Conservation (phyloP, 2,113 vertebrate genomes). For the Tretioscincus oriximinensis region DNA sequence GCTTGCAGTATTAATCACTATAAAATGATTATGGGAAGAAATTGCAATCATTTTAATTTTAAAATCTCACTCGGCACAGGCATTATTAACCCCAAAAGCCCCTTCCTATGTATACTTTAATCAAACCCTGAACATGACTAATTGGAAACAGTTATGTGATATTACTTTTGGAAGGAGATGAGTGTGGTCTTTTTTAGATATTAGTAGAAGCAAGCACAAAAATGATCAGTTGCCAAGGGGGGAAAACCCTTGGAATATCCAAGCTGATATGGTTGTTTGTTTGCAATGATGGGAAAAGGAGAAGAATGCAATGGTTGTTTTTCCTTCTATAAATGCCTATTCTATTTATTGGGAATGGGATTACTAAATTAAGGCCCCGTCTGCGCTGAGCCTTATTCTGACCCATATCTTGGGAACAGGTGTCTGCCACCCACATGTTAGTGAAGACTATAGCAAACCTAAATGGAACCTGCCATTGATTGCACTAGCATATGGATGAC, state of each 20-base stretch:
- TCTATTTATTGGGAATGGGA: neutral
- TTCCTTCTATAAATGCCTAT: neutral
- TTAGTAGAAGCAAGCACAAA: conserved; percentile 22
- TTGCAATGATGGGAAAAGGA: conserved; percentile 3
- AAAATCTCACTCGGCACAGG: conserved; percentile 17
- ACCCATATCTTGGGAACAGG: no score
- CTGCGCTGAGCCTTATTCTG: no score
- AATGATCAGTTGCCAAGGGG: conserved; percentile 37
- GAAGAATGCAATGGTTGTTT: fast-evolving
- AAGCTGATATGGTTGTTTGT: conserved; percentile 29
- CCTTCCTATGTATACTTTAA: conserved; percentile 36
- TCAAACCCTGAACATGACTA: conserved; percentile 41
- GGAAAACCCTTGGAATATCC: conserved; percentile 27
- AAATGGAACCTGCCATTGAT: no score
- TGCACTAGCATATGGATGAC: no score
- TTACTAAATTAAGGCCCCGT: neutral
- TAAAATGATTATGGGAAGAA: conserved; percentile 17
- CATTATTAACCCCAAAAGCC: conserved; percentile 19
- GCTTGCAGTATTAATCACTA: conserved; percentile 38
- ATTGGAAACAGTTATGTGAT: conserved; percentile 45
- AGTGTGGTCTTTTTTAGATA: neutral
- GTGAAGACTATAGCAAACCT: no score
- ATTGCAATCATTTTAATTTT: conserved; percentile 27
- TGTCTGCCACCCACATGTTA: no score
- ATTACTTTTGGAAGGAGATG: conserved; percentile 45